phyloP scores from a whole-genome alignment of 1,140 invertebrate species.

The Reticulitermes speratus region DNA sequence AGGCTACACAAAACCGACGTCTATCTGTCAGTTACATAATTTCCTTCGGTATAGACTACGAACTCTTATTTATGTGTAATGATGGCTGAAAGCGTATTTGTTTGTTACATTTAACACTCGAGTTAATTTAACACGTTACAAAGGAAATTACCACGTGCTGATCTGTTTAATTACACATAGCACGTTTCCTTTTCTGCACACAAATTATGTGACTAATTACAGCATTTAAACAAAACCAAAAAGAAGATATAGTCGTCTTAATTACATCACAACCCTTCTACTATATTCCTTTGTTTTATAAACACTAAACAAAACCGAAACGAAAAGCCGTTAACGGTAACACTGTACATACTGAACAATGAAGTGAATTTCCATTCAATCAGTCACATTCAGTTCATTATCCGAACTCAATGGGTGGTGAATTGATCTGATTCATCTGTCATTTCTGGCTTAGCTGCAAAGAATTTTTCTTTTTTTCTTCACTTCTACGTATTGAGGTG shows the following conservation, averaged over 20 bases:
- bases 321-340: not conserved
- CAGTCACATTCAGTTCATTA: not conserved
- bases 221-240: not conserved
- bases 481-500: not conserved
- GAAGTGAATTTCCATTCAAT: not conserved
- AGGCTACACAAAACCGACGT: too few species aligned
- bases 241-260: not conserved
- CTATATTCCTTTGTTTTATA: slow-evolving; percentile 1
- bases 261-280: not conserved
- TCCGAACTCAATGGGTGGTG: not conserved
- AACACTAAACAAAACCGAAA: not conserved
- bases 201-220: not conserved
- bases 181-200: not conserved
- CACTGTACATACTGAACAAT: not conserved
- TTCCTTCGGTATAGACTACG: too few species aligned
- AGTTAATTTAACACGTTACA: too few species aligned
- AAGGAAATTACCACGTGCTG: too few species aligned
- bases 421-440: not conserved
- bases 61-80: too few species aligned
- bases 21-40: too few species aligned
- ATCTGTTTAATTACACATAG: too few species aligned
- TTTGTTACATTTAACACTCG: too few species aligned
- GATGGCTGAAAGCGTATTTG: too few species aligned
- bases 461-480: not conserved
- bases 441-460: not conserved